Base-by-base conservation (phyloP, 1,140 invertebrate genomes). In the Melitaea cinxia region DNA sequence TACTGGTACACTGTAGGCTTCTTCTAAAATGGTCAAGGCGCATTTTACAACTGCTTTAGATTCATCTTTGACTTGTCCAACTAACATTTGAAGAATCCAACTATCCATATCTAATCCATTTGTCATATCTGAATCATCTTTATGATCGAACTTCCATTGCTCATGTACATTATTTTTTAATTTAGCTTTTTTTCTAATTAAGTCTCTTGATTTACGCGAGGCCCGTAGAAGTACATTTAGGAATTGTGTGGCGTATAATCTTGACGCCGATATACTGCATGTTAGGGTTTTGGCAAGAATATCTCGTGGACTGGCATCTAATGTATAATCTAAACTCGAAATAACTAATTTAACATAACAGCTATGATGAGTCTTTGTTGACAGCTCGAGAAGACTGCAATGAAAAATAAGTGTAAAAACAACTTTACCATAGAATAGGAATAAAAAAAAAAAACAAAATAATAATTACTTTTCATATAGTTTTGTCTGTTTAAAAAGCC, bases 341-440 rank as follows among this genome's bases (percentile, higher is more conserved):
- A 98, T 93, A 53, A 98, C 96, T 21, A 99, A 91, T 85, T 99
- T 99, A 0, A 98, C 94, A 82, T 99, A 99, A 77, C 96, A 96
- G 71, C 97, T 96, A 82, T 98, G 96, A 74, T 95, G 95, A 0
- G 96, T 96, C 9, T 94, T 93, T n/a, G 94, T 93, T 1, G 97
- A 95, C 53, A 98, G 84, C 68, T 96, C 94, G 70, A 96, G 91
- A 6, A 98, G 91, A 75, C 96, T 97, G 83, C 57, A 92, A 91
- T 62, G 72, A 77, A 56, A 39, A n/a, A 65, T 53, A 0, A 4
- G 1, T 10, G 30, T 33, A 6, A 42, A 17, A 17, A 4, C 2
- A 42, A 17, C 2, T 17, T 19, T 15, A 39, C 9, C 7, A 17
- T 17, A 15, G 1, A 42, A 42, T 42, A 7, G 10, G 15, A 42